These are phyloP conservation scores for Phenganax marumi DNA, from an alignment of 92 coral and sea anemone species.

Conservation along the genomic window DNA sequence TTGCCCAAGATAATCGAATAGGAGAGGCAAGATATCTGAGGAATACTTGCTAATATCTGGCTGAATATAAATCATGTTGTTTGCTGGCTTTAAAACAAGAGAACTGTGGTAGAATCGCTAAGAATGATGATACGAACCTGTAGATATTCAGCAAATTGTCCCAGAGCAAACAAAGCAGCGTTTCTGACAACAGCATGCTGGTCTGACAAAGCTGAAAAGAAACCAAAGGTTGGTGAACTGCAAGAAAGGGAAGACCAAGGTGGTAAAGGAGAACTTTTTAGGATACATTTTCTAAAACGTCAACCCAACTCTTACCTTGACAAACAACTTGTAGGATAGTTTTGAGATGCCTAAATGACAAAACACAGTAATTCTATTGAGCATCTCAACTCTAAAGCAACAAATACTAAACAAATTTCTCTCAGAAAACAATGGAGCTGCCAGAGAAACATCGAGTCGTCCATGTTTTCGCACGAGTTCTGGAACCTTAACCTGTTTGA, in stretches of 20 bases:
- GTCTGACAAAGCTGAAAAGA: constrained; percentile 72
- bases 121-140: constrained; percentile 60
- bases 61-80: constrained; percentile 51
- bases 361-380: too few species aligned
- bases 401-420: not conserved
- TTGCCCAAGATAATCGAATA: constrained; percentile 82
- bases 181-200: constrained; percentile 75
- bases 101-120: not conserved
- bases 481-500: not conserved
- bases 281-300: not conserved
- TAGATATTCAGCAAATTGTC: constrained; percentile 90
- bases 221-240: not conserved
- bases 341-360: constrained; percentile 65
- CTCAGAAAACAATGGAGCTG: not conserved
- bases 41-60: constrained; percentile 94
- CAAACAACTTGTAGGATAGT: constrained; percentile 86
- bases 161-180: constrained; percentile 94
- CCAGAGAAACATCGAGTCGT: not conserved
- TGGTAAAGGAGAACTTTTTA: not conserved
- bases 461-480: not conserved
- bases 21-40: constrained; percentile 78
- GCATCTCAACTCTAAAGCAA: too few species aligned
- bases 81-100: not conserved
- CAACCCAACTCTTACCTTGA: constrained; percentile 56
- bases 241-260: not conserved